Percentiles rank a stretch among this genome's conserved stretches.
phyloP scores from a whole-genome alignment of 2,888 invertebrate genomes.

The Adineta ricciae region DNA sequence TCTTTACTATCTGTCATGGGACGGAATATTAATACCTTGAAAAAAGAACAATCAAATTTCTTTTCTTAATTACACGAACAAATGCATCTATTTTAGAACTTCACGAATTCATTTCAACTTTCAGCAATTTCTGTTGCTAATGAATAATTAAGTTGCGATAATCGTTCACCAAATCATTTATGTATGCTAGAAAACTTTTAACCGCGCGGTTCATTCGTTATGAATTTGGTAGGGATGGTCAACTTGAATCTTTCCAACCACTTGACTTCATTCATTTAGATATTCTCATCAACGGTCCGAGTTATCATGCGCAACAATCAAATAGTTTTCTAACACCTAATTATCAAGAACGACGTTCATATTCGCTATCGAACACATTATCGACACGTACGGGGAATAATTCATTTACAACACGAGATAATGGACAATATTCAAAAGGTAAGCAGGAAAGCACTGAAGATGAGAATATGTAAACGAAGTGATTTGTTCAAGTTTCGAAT shows the following conservation, averaged over 20 bases:
- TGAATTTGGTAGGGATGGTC: background rate
- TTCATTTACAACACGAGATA: background rate
- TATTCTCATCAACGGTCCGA: background rate
- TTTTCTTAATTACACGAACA: background rate
- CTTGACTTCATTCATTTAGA: background rate
- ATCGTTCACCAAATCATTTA: background rate
- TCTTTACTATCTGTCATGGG: background rate
- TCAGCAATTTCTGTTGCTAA: background rate
- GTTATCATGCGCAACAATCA: background rate
- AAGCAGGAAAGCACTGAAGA: background rate
- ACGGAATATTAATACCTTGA: background rate
- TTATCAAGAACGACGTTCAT: background rate
- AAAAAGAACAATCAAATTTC: background rate
- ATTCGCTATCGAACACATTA: background rate
- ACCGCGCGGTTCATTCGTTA: background rate
- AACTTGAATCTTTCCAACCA: too few species aligned
- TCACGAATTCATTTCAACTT: background rate
- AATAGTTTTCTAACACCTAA: background rate
- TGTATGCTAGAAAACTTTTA: background rate
- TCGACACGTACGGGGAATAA: background rate
- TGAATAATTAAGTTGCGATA: background rate
- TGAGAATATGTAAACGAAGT: too few species aligned
- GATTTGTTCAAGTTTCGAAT: background rate
- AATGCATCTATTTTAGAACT: background rate
- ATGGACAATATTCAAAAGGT: background rate